Evolutionary conservation across 2,888 invertebrate genomes (phyloP).

Genomic region (Napeogenes inachia): DNA sequence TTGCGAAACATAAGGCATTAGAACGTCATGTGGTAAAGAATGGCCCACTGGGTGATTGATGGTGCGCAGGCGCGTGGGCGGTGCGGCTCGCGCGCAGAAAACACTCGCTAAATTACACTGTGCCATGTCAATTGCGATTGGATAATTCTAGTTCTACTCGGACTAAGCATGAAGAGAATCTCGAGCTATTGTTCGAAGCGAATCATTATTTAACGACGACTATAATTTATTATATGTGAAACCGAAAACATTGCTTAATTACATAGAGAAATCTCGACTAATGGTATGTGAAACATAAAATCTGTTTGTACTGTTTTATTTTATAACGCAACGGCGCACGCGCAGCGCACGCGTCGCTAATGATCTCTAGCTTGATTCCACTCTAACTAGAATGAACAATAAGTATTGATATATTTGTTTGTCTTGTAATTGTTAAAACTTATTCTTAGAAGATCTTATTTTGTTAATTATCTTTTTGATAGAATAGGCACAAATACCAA

Average conservation of each 20-base stretch:
- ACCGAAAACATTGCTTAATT: slow-evolving; percentile 34
- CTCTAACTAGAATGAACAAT: slow-evolving; percentile 19
- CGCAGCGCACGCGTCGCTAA: slow-evolving; percentile 66
- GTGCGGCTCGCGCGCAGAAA: slow-evolving; percentile 55
- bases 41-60: slow-evolving; percentile 64
- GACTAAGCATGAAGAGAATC: slow-evolving; percentile 27
- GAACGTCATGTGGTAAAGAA: slow-evolving; percentile 65
- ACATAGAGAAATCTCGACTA: slow-evolving; percentile 30
- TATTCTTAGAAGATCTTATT: not conserved
- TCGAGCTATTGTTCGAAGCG: slow-evolving; percentile 30
- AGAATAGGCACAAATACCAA: not conserved
- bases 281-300: slow-evolving; percentile 46
- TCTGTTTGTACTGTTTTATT: slow-evolving; percentile 51
- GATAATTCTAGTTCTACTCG: slow-evolving; percentile 36
- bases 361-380: slow-evolving; percentile 54
- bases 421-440: not conserved
- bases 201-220: slow-evolving; percentile 27
- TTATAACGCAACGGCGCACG: slow-evolving; percentile 63
- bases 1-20: slow-evolving; percentile 63
- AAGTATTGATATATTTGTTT: slow-evolving; percentile 6
- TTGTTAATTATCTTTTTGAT: not conserved
- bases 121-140: slow-evolving; percentile 41
- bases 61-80: slow-evolving; percentile 52
- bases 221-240: slow-evolving; percentile 31
- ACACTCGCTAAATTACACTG: slow-evolving; percentile 61